Base-by-base conservation (phyloP, 1,140 invertebrate species). In the Drosophila albomicans region DNA sequence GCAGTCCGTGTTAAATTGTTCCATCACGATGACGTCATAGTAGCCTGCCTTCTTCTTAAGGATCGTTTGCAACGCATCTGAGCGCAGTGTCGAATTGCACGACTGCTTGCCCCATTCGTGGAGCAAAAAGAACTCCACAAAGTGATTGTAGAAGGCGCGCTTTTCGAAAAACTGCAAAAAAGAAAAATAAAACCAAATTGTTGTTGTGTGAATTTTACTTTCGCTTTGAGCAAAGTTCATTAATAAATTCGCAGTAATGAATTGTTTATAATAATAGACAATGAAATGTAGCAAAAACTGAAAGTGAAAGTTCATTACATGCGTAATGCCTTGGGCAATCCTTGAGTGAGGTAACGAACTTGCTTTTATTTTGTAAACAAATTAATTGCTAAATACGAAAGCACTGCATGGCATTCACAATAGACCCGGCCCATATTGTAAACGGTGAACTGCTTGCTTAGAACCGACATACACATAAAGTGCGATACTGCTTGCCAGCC, bases 1-100 rank as follows among this genome's bases (percentile, higher is more conserved):
- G 82, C 96, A 96, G 72, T 96, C 95, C 43, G 93, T 94, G 56
- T 96, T 96, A 81, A 96, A 96, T 51, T 94, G 93, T 91, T 96
- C 96, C 1, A 94, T 92, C 0, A 96, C 80, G 15, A 96, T 93
- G 0, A 96, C 76, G 86, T 97, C 96, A 67, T 94, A 96, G 61
- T 94, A 94, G 28, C 93, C 63, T 1, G 69, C 61, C 82, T 91
- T 76, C 76, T 84, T 68, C n/a, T 76, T 85, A 0, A 92, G 52
- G 5, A 92, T 62, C 54, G 87, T 71, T 6, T 75, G 72, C 48
- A 92, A 32, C 0, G 86, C 91, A 11, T 90, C 82, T 11, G 88
- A 92, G 11, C 85, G 78, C 4, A 92, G 72, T 0, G 91, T 91
- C 1, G 32, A 5, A 49, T 91, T 91, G 70, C 92, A 93, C 0